Percentiles rank a stretch among this genome's conserved stretches.
These are phyloP conservation scores for Rhinoraja longicauda DNA, from an alignment of 2,797 vertebrate species.

Conservation along the genomic window DNA sequence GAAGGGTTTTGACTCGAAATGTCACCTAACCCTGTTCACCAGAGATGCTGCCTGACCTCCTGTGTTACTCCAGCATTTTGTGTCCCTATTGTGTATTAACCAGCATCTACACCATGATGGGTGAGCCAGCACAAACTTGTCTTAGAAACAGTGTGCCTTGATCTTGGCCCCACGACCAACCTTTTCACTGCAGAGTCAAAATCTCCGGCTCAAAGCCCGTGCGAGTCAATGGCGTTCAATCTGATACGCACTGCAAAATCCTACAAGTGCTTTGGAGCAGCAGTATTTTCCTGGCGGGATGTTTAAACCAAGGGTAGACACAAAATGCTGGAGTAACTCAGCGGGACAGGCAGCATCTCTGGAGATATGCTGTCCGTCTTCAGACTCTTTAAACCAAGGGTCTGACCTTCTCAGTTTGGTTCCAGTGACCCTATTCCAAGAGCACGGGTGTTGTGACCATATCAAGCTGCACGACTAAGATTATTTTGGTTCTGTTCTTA, in stretches of 20 bases:
- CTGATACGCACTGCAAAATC: neutral
- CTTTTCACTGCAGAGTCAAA: neutral
- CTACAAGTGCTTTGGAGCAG: neutral
- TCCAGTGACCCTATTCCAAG: neutral
- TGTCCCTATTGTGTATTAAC: no score
- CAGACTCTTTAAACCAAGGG: neutral
- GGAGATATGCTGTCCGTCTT: no score
- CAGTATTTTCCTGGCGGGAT: no score
- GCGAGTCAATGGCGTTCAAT: neutral
- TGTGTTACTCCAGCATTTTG: no score
- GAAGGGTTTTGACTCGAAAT: no score
- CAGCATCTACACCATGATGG: neutral
- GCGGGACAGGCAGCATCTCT: no score
- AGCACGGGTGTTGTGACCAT: neutral
- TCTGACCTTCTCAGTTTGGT: neutral
- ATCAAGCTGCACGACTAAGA: neutral
- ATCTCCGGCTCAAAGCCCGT: neutral
- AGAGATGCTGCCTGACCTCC: no score
- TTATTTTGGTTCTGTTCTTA: neutral
- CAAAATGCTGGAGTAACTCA: no score
- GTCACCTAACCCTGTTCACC: no score
- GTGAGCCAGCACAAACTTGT: neutral
- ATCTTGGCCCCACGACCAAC: neutral
- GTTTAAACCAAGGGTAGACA: no score
- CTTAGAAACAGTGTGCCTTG: no score